phyloP scores from a whole-genome alignment of 2,888 invertebrate species.

The Tachina lurida region DNA sequence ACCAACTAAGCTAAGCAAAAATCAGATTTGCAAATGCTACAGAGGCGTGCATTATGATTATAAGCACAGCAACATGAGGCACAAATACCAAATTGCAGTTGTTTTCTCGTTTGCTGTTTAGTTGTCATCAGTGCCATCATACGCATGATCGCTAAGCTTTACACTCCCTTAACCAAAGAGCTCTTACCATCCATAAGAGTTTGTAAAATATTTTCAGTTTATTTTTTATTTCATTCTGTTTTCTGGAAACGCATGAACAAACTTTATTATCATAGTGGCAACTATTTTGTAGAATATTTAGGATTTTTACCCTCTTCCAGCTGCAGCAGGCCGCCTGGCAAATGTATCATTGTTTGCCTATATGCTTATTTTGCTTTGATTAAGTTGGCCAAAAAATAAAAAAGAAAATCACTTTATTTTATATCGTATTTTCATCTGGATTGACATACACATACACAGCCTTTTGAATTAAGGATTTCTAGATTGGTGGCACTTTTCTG shows the following conservation, averaged over 20 bases:
- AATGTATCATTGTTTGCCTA: conserved; percentile 12
- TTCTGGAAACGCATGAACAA: conserved; percentile 52
- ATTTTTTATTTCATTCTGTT: conserved; percentile 12
- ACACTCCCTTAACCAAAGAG: conserved; percentile 61
- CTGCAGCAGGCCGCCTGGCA: background rate
- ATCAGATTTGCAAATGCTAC: conserved; percentile 61
- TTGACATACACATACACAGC: background rate
- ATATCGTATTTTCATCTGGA: conserved; percentile 42
- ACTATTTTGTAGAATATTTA: conserved; percentile 7
- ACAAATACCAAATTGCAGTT: conserved; percentile 51
- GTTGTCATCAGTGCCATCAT: conserved; percentile 69
- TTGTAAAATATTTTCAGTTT: conserved; percentile 23
- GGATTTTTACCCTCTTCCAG: conserved; percentile 15
- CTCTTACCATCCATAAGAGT: background rate
- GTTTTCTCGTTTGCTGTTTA: conserved; percentile 33
- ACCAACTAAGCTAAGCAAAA: conserved; percentile 28
- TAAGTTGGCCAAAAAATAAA: conserved; percentile 22
- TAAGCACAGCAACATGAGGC: conserved; percentile 67
- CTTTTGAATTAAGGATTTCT: conserved; percentile 32
- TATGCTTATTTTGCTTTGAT: conserved; percentile 49
- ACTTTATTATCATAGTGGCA: conserved; percentile 39
- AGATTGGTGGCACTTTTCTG: conserved; percentile 63
- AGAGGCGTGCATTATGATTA: conserved; percentile 74
- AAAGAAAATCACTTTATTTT: conserved; percentile 19
- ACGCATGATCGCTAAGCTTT: conserved; percentile 68